Base-by-base conservation (phyloP, 2,888 invertebrate genomes). In the Zootermopsis nevadensis region DNA sequence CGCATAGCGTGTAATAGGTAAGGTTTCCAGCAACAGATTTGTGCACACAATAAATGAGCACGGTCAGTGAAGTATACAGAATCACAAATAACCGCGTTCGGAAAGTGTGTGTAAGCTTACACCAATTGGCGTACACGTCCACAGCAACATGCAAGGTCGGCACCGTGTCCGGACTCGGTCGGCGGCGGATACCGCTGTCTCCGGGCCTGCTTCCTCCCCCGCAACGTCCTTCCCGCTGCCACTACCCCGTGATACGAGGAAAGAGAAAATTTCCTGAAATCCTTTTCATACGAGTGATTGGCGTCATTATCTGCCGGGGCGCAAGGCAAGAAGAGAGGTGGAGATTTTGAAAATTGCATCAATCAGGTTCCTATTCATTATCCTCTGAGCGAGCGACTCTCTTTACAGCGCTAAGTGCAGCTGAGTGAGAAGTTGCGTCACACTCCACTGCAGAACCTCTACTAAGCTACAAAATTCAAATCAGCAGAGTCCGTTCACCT, bases 151-250 rank as follows among this genome's bases (percentile, higher is more conserved):
- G 38, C 38, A 42, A 15, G 15, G 15, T 12, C 38, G 38, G 15
- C 38, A 3, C 48, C 55, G 81, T 76, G 72, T 76, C 81, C 74
- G 81, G 74, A 74, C 67, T 55, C 60, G 77, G 33, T 53, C 88
- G 88, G 87, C 88, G 88, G 89, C 90, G 90, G 90, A 90, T 89
- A 90, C 89, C 90, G 90, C 90, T 90, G 89, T 89, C 90, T 90
- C 90, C 90, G 90, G 90, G 89, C 88, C 89, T 89, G 83, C 89
- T 90, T 90, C 90, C 90, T 89, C 89, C 82, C 83, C 69, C 82
- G 55, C 79, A n/a, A 33, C 24, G 60, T 27, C 31, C 55, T 42
- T 55, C 19, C 48, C 24, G 30, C 77, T 35, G 38, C 67, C 82
- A 2, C 55, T 74, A 27, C 31, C 81, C 81, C 83, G 80, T 22